Evolutionary conservation across 2,888 invertebrate species (phyloP).

Genomic region (Plagodis dolabraria): DNA sequence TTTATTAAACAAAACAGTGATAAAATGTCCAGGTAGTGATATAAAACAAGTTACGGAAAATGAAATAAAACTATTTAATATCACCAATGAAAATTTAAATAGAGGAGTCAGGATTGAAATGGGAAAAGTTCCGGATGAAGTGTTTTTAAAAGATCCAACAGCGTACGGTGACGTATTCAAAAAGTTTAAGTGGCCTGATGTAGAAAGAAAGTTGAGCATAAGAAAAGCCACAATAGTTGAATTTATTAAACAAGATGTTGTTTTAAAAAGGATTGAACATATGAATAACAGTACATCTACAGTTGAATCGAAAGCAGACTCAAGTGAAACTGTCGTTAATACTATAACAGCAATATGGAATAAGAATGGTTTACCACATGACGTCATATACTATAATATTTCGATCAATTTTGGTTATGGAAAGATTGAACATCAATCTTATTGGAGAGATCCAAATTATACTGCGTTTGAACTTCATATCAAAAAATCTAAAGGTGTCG

Average conservation of each 20-base stretch:
- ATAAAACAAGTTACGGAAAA: conserved; percentile 54
- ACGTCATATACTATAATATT: conserved; percentile 50
- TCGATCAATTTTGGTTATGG: conserved; percentile 50
- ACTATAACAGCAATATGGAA: conserved; percentile 56
- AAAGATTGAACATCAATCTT: conserved; percentile 43
- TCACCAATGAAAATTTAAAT: conserved; percentile 60
- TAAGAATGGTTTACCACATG: conserved; percentile 50
- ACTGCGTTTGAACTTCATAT: conserved; percentile 44
- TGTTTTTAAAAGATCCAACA: conserved; percentile 68
- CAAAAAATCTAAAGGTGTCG: conserved; percentile 45
- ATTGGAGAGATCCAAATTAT: conserved; percentile 55
- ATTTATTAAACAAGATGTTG: conserved; percentile 49
- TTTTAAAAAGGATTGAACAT: conserved; percentile 49
- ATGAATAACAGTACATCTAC: conserved; percentile 57
- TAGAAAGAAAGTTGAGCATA: conserved; percentile 50
- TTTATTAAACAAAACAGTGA: conserved; percentile 39
- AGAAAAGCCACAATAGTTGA: conserved; percentile 52
- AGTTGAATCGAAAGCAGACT: conserved; percentile 41
- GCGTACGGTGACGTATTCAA: conserved; percentile 56
- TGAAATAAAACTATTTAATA: conserved; percentile 60
- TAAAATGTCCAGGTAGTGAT: conserved; percentile 50
- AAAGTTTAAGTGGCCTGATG: conserved; percentile 61
- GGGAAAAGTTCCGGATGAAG: conserved; percentile 57
- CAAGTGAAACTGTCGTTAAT: conserved; percentile 50
- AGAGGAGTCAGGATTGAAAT: conserved; percentile 57